phyloP scores from a whole-genome alignment of 2,888 invertebrate genomes.

The Scaptomyza reducta region DNA sequence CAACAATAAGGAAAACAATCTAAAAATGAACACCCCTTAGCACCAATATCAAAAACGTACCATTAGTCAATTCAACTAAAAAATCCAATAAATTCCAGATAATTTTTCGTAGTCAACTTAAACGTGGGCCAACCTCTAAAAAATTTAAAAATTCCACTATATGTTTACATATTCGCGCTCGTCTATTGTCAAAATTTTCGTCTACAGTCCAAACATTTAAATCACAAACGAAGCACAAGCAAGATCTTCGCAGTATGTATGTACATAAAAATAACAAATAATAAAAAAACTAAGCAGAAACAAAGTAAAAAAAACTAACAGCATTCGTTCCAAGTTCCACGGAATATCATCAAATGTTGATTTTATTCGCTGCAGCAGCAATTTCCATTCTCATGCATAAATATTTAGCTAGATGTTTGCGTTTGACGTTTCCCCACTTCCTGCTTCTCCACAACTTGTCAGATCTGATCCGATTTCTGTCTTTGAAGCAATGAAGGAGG shows the following conservation, averaged over 20 bases:
- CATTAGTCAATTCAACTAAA: not conserved
- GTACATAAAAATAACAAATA: conserved; percentile 21
- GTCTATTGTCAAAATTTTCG: conserved; percentile 9
- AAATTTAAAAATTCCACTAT: not conserved
- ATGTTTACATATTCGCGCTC: not conserved
- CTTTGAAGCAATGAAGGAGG: conserved; percentile 22
- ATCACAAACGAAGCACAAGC: conserved; percentile 20
- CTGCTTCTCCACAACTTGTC: not conserved
- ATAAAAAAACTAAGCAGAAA: conserved; percentile 9
- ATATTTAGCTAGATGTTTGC: conserved; percentile 63
- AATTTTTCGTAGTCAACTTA: not conserved
- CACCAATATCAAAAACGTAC: not conserved
- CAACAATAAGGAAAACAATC: not conserved
- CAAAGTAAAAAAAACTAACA: conserved; percentile 28
- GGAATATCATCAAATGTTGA: conserved; percentile 53
- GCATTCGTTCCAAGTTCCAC: conserved; percentile 43
- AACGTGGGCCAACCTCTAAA: not conserved
- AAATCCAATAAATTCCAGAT: not conserved
- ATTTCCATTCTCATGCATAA: conserved; percentile 68
- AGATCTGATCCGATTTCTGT: conserved; percentile 52
- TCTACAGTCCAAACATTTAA: conserved; percentile 17
- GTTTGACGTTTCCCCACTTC: conserved; percentile 17
- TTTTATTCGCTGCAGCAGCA: conserved; percentile 48
- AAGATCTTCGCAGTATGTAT: conserved; percentile 19
- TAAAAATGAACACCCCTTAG: not conserved